A percentile compares a stretch with the other conserved stretches of the same genome.
phyloP scores from a whole-genome alignment of 35 echinoderm and acorn worm species.

The Strongylocentrotus purpuratus region DNA sequence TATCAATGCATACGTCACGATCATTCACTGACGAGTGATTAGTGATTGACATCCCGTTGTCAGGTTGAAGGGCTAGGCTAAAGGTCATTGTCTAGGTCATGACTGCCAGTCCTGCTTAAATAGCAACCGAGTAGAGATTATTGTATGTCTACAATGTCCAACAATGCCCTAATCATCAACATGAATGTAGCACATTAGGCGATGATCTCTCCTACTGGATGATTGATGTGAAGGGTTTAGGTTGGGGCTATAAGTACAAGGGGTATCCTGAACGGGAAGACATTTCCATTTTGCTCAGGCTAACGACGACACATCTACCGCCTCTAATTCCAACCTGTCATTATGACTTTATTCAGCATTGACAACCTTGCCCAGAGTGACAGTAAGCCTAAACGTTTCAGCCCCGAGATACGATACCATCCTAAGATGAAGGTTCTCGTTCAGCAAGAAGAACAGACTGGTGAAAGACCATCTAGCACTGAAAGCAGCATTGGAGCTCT shows the following conservation, averaged over 20 bases:
- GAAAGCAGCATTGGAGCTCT: not conserved
- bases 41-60: not conserved
- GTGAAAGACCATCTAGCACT: not conserved
- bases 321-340: not conserved
- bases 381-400: not conserved
- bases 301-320: not conserved
- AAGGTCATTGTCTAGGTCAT: not conserved
- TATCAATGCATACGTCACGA: not conserved
- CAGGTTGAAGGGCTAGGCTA: not conserved
- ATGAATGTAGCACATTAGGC: not conserved
- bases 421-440: not conserved
- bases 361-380: constrained; percentile 76
- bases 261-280: not conserved
- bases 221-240: not conserved
- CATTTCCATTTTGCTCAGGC: not conserved
- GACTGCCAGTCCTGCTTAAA: not conserved
- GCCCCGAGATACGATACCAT: not conserved
- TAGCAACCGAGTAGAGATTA: not conserved
- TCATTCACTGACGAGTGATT: not conserved
- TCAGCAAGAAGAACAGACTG: constrained; percentile 16
- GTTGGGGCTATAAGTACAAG: not conserved
- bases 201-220: not conserved
- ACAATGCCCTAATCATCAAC: not conserved
- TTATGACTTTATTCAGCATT: constrained; percentile 80
- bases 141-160: not conserved